These are phyloP conservation scores for Drosophila ohnishii DNA, from an alignment of 1,140 invertebrate genomes.

Conservation along the genomic window DNA sequence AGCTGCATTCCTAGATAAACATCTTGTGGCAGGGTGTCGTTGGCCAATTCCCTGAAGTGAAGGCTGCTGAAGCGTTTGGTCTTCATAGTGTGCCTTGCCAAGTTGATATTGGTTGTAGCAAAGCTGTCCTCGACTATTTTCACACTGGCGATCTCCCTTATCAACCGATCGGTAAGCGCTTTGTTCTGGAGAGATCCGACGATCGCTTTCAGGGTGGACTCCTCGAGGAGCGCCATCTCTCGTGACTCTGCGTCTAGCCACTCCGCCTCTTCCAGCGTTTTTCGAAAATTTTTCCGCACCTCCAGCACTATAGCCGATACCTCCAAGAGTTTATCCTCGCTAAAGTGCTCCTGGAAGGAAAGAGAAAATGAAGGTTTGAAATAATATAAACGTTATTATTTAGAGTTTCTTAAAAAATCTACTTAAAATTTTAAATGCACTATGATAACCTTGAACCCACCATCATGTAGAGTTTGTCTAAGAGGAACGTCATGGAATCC, in stretches of 20 bases:
- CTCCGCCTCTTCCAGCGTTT: conserved; percentile 86
- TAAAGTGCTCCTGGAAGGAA: conserved; percentile 52
- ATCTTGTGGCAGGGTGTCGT: conserved; percentile 53
- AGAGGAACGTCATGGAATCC: conserved; percentile 30
- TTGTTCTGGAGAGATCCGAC: conserved; percentile 86
- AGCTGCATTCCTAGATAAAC: conserved; percentile 61
- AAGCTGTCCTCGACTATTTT: conserved; percentile 36
- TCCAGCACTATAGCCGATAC: conserved; percentile 55
- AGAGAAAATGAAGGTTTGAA: too few relatives aligned
- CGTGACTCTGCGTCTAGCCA: conserved; percentile 89
- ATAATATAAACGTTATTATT: too few relatives aligned
- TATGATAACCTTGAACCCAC: conserved; percentile 16
- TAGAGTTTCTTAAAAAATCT: too few relatives aligned
- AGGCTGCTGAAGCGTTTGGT: conserved; percentile 53
- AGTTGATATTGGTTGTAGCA: conserved; percentile 56
- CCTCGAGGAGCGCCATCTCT: conserved; percentile 85
- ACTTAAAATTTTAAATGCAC: too few relatives aligned
- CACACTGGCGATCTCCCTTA: conserved; percentile 53
- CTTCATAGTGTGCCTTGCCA: conserved; percentile 29
- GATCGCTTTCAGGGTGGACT: conserved; percentile 84
- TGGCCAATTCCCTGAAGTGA: conserved; percentile 41
- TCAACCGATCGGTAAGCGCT: conserved; percentile 31
- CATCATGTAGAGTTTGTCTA: conserved; percentile 59
- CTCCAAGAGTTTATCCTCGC: conserved; percentile 49
- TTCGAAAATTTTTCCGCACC: conserved; percentile 85